Evolutionary conservation across 2,888 invertebrate genomes (phyloP).

Genomic region (Amaurobius ferox): DNA sequence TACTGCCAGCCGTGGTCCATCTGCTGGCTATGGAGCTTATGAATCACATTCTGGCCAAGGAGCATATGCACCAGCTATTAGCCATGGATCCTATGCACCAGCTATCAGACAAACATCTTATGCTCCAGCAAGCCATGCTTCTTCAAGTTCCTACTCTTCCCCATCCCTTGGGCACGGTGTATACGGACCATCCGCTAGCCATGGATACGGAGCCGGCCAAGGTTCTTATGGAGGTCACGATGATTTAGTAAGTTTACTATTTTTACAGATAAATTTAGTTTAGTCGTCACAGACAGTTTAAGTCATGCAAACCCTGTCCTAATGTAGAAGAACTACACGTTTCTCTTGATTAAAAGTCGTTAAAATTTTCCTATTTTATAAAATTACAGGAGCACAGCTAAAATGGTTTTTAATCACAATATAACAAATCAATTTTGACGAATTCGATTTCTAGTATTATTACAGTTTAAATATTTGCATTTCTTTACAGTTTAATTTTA

Average conservation of each 20-base stretch:
- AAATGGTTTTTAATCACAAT: too few relatives aligned
- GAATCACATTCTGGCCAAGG: background rate
- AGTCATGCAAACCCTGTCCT: too few relatives aligned
- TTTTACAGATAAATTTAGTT: background rate
- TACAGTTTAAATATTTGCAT: too few relatives aligned
- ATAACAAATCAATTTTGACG: too few relatives aligned
- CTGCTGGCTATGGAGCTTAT: background rate
- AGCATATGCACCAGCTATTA: slow-evolving; percentile 16
- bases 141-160: background rate
- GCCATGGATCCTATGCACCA: slow-evolving; percentile 23
- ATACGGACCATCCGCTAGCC: slow-evolving; percentile 24
- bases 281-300: too few relatives aligned
- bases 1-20: too few relatives aligned
- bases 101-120: background rate
- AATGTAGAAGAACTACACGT: too few relatives aligned
- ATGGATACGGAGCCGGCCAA: slow-evolving; percentile 15
- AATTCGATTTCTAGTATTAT: too few relatives aligned
- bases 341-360: too few relatives aligned
- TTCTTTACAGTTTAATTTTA: too few relatives aligned
- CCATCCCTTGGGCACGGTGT: slow-evolving; percentile 44
- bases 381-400: too few relatives aligned
- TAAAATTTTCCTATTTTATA: too few relatives aligned
- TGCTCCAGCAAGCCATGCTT: slow-evolving; percentile 20
- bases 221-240: slow-evolving; percentile 40
- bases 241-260: slow-evolving; percentile 37